Conservation (phyloP, 2,113 vertebrate species). For the Vidua chalybeata region DNA sequence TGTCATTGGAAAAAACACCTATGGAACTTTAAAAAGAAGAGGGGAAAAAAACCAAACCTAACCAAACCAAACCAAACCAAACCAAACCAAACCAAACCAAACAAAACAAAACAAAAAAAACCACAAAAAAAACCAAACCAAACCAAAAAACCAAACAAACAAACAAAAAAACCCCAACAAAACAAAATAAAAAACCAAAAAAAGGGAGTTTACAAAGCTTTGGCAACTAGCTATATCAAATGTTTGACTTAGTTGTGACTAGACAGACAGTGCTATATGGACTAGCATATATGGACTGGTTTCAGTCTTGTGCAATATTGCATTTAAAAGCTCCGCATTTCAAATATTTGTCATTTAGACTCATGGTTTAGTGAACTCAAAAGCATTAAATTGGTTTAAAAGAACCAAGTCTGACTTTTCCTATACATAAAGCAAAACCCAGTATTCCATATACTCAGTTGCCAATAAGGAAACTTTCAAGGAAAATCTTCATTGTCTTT, state of each 20-base stretch:
- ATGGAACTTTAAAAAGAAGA: background rate
- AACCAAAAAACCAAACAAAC: too few relatives aligned
- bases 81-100: too few relatives aligned
- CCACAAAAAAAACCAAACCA: background rate
- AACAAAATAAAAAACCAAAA: background rate
- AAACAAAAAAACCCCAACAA: too few relatives aligned
- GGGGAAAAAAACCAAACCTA: background rate
- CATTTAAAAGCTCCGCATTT: background rate
- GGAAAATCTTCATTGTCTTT: background rate
- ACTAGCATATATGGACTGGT: background rate
- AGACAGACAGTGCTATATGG: background rate
- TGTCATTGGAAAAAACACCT: background rate
- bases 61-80: too few relatives aligned
- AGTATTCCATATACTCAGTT: background rate
- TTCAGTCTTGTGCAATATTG: background rate
- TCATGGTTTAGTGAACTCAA: background rate
- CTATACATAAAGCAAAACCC: background rate
- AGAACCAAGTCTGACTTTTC: background rate
- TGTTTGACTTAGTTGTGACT: background rate
- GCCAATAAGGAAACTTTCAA: background rate
- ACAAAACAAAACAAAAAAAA: too few relatives aligned
- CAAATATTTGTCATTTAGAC: background rate
- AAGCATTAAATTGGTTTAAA: background rate
- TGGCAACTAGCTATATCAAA: background rate
- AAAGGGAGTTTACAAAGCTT: background rate